phyloP scores from a whole-genome alignment of 2,113 vertebrate species.

The Phrynosoma platyrhinos region DNA sequence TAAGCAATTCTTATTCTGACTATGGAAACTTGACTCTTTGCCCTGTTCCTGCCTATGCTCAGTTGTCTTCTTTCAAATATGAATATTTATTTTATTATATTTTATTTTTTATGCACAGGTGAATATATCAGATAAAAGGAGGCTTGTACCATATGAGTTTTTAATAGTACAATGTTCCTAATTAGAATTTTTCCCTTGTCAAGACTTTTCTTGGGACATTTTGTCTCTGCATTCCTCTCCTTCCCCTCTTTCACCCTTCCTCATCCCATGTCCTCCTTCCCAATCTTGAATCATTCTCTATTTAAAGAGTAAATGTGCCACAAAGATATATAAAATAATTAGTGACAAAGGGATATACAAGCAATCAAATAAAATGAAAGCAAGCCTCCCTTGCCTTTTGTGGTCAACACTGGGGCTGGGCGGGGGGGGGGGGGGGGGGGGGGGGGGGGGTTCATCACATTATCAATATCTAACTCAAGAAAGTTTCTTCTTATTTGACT shows the following conservation, averaged over 20 bases:
- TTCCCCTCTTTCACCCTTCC: neutral
- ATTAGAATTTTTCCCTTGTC: neutral
- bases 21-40: conserved; percentile 47
- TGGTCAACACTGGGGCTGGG: no score
- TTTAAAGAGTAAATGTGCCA: neutral
- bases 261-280: neutral
- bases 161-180: neutral
- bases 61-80: conserved; percentile 55
- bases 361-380: neutral
- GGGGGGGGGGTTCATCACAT: no score
- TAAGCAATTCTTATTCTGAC: conserved; percentile 57
- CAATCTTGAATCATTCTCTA: neutral
- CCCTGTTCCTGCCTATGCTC: conserved; percentile 65
- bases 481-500: neutral
- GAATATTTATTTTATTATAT: conserved; percentile 25
- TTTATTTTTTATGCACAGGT: neutral
- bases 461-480: neutral
- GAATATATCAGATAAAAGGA: neutral
- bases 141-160: neutral
- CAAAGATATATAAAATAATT: neutral
- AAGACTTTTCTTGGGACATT: neutral
- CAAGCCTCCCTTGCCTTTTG: neutral
- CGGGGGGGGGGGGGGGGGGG: no score
- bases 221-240: neutral
- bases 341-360: neutral